A percentile compares a stretch with the other conserved stretches of the same genome.
Conservation (phyloP, 2,888 invertebrate species). For the Drosophila borealis region DNA sequence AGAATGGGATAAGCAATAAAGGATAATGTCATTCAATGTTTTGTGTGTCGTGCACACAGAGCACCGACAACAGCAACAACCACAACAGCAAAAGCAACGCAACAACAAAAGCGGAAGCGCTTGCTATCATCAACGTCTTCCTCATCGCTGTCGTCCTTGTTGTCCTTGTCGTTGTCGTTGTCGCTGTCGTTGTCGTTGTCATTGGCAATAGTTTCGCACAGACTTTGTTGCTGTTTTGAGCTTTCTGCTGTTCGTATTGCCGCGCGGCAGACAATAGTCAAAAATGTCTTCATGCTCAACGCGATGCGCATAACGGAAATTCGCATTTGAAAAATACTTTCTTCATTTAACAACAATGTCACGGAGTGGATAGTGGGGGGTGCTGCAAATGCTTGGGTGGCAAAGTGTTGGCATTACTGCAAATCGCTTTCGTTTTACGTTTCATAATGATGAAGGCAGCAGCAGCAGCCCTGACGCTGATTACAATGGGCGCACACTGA, state of each 20-base stretch:
- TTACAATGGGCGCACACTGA: slow-evolving; percentile 56
- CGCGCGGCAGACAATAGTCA: slow-evolving; percentile 72
- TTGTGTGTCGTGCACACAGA: slow-evolving; percentile 70
- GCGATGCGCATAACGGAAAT: slow-evolving; percentile 80
- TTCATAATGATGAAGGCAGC: slow-evolving; percentile 75
- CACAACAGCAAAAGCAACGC: slow-evolving; percentile 23
- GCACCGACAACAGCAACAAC: slow-evolving; percentile 31
- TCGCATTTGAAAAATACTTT: slow-evolving; percentile 81
- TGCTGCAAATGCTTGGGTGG: slow-evolving; percentile 53
- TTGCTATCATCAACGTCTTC: slow-evolving; percentile 76
- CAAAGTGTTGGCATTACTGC: slow-evolving; percentile 81
- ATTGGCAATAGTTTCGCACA: slow-evolving; percentile 74
- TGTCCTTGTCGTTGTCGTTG: slow-evolving; percentile 20
- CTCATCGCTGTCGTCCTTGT: slow-evolving; percentile 51
- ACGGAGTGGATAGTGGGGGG: slow-evolving; percentile 22
- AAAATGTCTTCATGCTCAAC: slow-evolving; percentile 77
- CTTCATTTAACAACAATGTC: slow-evolving; percentile 81
- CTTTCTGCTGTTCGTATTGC: slow-evolving; percentile 54
- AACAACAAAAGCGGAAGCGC: slow-evolving; percentile 66
- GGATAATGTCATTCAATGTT: slow-evolving; percentile 83
- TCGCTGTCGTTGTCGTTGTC: slow-evolving; percentile 62
- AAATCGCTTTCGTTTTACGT: slow-evolving; percentile 81
- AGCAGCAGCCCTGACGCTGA: slow-evolving; percentile 31
- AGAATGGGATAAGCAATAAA: slow-evolving; percentile 82
- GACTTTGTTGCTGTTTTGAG: slow-evolving; percentile 74